Conservation (phyloP, 2,888 invertebrate species). For the Callyntrura guangdongensis region DNA sequence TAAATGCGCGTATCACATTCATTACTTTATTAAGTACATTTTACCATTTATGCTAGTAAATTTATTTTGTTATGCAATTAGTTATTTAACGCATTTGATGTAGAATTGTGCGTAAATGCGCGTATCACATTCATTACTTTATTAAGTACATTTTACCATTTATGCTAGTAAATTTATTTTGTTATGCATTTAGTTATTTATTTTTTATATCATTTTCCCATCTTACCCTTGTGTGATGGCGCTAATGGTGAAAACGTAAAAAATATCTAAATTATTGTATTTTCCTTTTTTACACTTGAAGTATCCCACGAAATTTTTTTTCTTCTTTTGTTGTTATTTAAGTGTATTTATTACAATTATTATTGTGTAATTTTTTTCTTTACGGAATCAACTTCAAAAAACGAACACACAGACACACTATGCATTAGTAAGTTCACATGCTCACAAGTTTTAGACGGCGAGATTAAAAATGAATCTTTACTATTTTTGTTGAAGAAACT, state of each 20-base stretch:
- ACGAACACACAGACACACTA: background rate
- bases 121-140: conserved; percentile 39
- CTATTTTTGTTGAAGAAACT: background rate
- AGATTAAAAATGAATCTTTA: no score
- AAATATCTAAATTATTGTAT: background rate
- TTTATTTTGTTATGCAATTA: no score
- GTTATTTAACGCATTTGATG: conserved; percentile 1
- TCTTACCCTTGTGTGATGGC: conserved; percentile 74
- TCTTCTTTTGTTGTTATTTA: no score
- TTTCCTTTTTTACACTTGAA: conserved; percentile 15
- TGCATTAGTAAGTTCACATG: background rate
- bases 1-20: conserved; percentile 42
- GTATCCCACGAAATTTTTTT: conserved; percentile 9
- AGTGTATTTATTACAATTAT: background rate
- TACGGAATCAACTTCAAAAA: conserved; percentile 15
- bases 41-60: background rate
- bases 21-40: conserved; percentile 16
- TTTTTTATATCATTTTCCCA: background rate
- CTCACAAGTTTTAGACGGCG: no score
- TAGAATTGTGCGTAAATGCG: conserved; percentile 26
- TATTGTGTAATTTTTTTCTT: conserved; percentile 16
- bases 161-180: background rate
- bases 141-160: background rate
- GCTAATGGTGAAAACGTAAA: conserved; percentile 59
- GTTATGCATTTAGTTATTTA: no score